These are phyloP conservation scores for Pseudochromis fuscus DNA, from an alignment of 2,797 vertebrate species.

Conservation along the genomic window DNA sequence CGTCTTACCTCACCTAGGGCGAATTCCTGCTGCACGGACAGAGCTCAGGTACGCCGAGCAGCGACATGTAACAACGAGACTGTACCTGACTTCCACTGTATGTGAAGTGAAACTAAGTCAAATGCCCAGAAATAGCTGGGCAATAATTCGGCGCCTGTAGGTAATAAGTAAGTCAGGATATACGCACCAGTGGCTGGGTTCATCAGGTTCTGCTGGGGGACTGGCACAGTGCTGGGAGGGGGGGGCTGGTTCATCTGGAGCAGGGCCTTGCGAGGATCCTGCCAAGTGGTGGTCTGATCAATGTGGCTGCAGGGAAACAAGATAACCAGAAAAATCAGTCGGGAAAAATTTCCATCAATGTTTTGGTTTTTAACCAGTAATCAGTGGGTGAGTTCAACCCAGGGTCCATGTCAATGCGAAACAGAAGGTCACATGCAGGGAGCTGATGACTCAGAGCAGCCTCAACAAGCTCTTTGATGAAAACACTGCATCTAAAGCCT, in stretches of 20 bases:
- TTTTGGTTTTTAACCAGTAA: slow-evolving; percentile 14
- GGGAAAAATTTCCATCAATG: not conserved
- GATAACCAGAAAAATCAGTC: not conserved
- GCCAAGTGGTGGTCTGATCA: slow-evolving; percentile 98
- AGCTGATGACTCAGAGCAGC: slow-evolving; percentile 54
- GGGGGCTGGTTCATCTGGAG: slow-evolving; percentile 93
- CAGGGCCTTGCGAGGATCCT: slow-evolving; percentile 96
- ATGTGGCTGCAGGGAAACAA: slow-evolving; percentile 88
- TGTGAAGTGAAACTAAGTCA: slow-evolving; percentile 1
- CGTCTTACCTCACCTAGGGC: slow-evolving; percentile 74
- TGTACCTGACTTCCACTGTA: slow-evolving; percentile 24
- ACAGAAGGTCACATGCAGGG: slow-evolving; percentile 35
- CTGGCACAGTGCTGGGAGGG: slow-evolving; percentile 88
- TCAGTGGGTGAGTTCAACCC: slow-evolving; percentile 32
- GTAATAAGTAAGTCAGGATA: too few relatives aligned
- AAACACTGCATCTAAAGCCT: slow-evolving; percentile 28
- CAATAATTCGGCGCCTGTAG: too few relatives aligned
- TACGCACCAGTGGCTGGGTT: slow-evolving; percentile 90
- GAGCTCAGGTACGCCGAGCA: slow-evolving; percentile 43
- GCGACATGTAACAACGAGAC: slow-evolving; percentile 72
- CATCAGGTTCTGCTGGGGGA: slow-evolving; percentile 93
- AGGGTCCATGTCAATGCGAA: slow-evolving; percentile 11
- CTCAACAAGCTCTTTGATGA: slow-evolving; percentile 42
- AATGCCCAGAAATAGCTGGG: slow-evolving; percentile 2
- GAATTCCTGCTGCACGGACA: slow-evolving; percentile 70